phyloP scores from a whole-genome alignment of 2,113 vertebrate genomes.

The Isurus oxyrinchus region DNA sequence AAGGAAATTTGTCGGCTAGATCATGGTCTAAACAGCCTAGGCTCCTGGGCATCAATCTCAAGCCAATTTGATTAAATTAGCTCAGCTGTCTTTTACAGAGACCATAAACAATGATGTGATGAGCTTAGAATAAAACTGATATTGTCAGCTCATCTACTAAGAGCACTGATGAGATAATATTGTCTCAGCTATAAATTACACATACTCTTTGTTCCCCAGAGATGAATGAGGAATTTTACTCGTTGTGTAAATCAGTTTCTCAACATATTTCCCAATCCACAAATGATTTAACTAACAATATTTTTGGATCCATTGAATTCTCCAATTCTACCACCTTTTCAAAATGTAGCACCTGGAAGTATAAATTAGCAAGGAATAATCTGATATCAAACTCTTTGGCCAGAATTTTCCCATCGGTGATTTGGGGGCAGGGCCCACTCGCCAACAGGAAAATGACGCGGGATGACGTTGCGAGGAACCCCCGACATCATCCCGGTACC shows the following conservation, averaged over 20 bases:
- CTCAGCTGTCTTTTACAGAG: neutral
- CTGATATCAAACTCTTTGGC: neutral
- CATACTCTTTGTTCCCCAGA: neutral
- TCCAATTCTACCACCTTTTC: neutral
- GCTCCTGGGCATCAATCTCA: neutral
- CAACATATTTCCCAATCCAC: neutral
- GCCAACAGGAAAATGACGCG: no score
- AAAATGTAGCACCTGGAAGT: neutral
- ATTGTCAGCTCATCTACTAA: slow-evolving; percentile 22
- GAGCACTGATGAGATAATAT: neutral
- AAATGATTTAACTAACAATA: neutral
- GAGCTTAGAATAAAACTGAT: slow-evolving; percentile 4
- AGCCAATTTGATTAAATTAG: slow-evolving; percentile 27
- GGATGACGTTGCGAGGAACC: no score
- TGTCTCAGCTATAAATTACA: neutral
- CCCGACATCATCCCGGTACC: no score
- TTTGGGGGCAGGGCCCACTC: no score
- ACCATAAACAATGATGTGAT: slow-evolving; percentile 6
- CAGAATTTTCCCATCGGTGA: no score
- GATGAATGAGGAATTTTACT: slow-evolving; percentile 6
- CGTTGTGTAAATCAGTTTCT: neutral
- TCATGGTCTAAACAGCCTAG: neutral
- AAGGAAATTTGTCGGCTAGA: neutral
- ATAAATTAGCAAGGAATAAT: neutral
- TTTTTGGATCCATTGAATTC: neutral